Evolutionary conservation across 2,113 vertebrate species (phyloP).

Genomic region (Oreochromis niloticus): DNA sequence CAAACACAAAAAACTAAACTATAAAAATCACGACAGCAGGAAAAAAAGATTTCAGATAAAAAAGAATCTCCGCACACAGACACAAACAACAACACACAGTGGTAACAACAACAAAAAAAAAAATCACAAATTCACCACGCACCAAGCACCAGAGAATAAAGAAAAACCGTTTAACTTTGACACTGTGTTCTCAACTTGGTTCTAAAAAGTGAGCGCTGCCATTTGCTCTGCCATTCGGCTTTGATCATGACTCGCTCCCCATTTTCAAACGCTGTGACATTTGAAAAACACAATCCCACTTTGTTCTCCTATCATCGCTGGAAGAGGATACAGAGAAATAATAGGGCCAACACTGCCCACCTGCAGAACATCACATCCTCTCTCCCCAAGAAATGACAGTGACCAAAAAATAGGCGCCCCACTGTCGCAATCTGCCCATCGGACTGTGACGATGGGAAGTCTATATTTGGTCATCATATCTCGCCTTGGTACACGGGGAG

Average conservation of each 20-base stretch:
- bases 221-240: conserved; percentile 42
- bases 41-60: not conserved
- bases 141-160: not conserved
- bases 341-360: conserved; percentile 29
- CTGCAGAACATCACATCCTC: conserved; percentile 41
- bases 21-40: not conserved
- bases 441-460: conserved; percentile 35
- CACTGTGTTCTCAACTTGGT: conserved; percentile 26
- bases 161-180: conserved; percentile 42
- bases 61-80: not conserved
- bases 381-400: conserved; percentile 53
- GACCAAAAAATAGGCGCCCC: conserved; percentile 50
- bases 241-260: conserved; percentile 40
- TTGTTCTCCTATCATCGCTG: conserved; percentile 40
- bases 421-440: conserved; percentile 55
- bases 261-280: conserved; percentile 50
- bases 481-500: conserved; percentile 1
- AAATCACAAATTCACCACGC: not conserved
- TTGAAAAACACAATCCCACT: conserved; percentile 47
- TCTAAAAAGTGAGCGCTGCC: conserved; percentile 24
- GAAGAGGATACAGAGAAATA: conserved; percentile 41
- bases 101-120: not conserved
- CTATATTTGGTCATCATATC: conserved; percentile 49
- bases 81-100: not conserved
- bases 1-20: not conserved